phyloP scores from a whole-genome alignment of 1,140 invertebrate species.

The Euborellia annulipes region DNA sequence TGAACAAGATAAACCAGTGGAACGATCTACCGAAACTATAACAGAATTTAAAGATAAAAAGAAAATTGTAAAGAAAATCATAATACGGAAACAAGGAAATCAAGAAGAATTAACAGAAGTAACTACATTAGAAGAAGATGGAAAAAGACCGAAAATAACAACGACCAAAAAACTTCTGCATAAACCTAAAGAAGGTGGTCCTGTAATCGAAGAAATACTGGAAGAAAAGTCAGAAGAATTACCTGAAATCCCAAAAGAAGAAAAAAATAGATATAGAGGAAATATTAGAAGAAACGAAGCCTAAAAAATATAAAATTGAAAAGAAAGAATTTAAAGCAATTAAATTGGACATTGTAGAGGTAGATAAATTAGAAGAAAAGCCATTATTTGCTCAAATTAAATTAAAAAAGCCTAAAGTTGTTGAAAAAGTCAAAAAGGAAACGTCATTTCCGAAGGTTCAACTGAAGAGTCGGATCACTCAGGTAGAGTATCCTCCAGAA shows the following conservation, averaged over 20 bases:
- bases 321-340: conserved; percentile 9
- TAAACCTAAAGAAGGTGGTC: neutral
- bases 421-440: conserved; percentile 5
- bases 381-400: conserved; percentile 11
- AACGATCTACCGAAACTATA: no score
- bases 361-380: conserved; percentile 3
- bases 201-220: neutral
- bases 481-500: conserved; percentile 15
- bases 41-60: no score
- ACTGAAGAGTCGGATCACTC: conserved; percentile 7
- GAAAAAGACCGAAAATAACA: no score
- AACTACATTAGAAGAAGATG: no score
- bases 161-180: neutral
- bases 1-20: neutral
- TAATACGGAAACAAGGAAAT: no score
- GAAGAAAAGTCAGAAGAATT: neutral
- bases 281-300: conserved; percentile 5
- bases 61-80: no score
- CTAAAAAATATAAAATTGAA: conserved; percentile 11
- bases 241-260: conserved; percentile 4
- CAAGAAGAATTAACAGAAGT: no score
- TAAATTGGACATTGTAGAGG: conserved; percentile 6
- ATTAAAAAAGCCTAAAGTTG: conserved; percentile 7
- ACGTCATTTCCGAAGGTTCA: conserved; percentile 6
- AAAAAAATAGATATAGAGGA: conserved; percentile 2